Conservation (phyloP, 1,140 invertebrate species). For the Dinoponera quadriceps region DNA sequence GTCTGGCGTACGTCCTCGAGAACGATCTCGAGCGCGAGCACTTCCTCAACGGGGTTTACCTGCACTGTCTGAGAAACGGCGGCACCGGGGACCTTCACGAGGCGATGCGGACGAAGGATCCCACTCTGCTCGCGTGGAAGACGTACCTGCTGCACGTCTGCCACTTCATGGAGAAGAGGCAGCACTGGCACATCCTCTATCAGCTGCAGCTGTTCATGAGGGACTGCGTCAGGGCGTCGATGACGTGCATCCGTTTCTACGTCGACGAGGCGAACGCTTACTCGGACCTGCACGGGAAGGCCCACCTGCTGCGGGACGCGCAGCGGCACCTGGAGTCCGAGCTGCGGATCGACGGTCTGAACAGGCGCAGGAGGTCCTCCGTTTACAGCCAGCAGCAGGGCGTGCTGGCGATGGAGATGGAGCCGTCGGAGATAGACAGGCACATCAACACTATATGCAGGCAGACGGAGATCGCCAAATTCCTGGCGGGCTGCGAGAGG, state of each 20-base stretch:
- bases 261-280: constrained; percentile 86
- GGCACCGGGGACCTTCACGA: constrained; percentile 87
- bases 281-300: constrained; percentile 86
- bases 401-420: constrained; percentile 87
- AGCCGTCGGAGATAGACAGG: constrained; percentile 88
- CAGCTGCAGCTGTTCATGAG: constrained; percentile 89
- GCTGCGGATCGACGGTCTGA: constrained; percentile 77
- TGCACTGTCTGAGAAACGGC: constrained; percentile 88
- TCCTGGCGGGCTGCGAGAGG: constrained; percentile 88
- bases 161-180: constrained; percentile 88
- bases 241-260: constrained; percentile 91
- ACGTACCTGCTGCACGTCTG: constrained; percentile 89
- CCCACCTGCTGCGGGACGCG: constrained; percentile 87
- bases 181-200: constrained; percentile 89
- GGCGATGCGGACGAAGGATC: constrained; percentile 88
- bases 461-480: constrained; percentile 90
- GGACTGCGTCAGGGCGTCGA: constrained; percentile 90
- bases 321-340: constrained; percentile 88
- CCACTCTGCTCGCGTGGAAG: constrained; percentile 88
- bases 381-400: constrained; percentile 82
- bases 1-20: constrained; percentile 88
- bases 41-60: constrained; percentile 90
- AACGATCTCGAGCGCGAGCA: constrained; percentile 88
- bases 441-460: constrained; percentile 90
- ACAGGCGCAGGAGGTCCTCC: constrained; percentile 78